Percentiles rank a stretch among this genome's conserved stretches.
Evolutionary conservation across 2,113 vertebrate species (phyloP).

Genomic region (Hepsetus odoe): DNA sequence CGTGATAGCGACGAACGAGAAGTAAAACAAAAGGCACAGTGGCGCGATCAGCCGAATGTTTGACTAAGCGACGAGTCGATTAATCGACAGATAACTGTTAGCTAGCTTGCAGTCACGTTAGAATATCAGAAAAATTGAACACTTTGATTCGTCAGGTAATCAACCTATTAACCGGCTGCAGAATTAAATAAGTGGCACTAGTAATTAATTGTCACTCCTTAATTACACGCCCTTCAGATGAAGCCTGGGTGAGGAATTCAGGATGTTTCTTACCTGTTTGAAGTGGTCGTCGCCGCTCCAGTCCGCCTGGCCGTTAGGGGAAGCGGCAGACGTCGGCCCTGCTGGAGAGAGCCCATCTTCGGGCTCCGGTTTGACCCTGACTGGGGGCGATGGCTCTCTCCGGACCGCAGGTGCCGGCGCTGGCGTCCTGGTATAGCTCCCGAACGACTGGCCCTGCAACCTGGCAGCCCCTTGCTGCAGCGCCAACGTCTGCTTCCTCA

Average conservation of each 20-base stretch:
- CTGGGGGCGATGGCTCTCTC: constrained; percentile 67
- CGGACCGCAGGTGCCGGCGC: constrained; percentile 59
- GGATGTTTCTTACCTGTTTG: constrained; percentile 85
- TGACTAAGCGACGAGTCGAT: too few species aligned
- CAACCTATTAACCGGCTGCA: background rate
- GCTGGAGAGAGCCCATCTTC: constrained; percentile 80
- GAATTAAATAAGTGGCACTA: background rate
- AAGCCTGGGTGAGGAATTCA: background rate
- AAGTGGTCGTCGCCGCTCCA: constrained; percentile 89
- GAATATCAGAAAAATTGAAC: too few species aligned
- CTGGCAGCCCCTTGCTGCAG: constrained; percentile 74
- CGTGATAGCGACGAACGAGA: too few species aligned
- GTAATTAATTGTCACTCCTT: too few species aligned
- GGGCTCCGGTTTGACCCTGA: constrained; percentile 85
- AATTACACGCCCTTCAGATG: background rate
- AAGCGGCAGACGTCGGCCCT: constrained; percentile 67
- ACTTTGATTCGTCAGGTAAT: background rate
- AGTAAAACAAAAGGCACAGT: too few species aligned
- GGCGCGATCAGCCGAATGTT: too few species aligned
- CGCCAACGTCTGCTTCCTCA: constrained; percentile 83
- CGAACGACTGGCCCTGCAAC: constrained; percentile 63
- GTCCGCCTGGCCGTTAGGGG: constrained; percentile 76
- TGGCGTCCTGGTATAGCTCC: constrained; percentile 58
- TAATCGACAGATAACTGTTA: too few species aligned
- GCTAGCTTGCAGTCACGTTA: too few species aligned